Evolutionary conservation across 1,140 invertebrate genomes (phyloP).

Genomic region (Lordiphosa stackelbergi): DNA sequence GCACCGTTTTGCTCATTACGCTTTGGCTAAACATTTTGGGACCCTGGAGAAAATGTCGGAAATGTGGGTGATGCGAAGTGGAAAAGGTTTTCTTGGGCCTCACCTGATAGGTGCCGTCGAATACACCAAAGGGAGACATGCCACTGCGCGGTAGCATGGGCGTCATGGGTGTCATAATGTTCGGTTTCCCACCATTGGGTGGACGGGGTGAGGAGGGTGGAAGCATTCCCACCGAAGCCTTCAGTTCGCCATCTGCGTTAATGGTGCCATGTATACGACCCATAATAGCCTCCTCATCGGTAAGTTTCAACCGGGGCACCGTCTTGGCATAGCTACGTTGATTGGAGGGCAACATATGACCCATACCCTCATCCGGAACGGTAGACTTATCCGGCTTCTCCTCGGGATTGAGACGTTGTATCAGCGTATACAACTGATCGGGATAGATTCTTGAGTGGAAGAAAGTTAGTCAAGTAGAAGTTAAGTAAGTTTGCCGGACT

Average conservation of each 20-base stretch:
- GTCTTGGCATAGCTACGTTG: constrained; percentile 23
- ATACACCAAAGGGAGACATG: constrained; percentile 61
- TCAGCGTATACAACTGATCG: constrained; percentile 68
- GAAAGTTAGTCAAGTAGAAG: background rate
- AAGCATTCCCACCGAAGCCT: constrained; percentile 5
- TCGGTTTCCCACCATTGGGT: constrained; percentile 44
- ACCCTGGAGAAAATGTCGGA: constrained; percentile 28
- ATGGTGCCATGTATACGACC: constrained; percentile 73
- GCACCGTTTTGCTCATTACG: constrained; percentile 72
- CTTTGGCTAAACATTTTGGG: constrained; percentile 77
- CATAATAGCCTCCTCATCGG: constrained; percentile 74
- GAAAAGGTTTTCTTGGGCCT: background rate
- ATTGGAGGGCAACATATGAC: constrained; percentile 58
- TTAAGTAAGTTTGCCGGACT: constrained; percentile 2
- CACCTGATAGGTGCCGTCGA: constrained; percentile 71
- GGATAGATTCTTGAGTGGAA: constrained; percentile 59
- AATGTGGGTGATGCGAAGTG: too few relatives aligned
- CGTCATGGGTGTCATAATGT: constrained; percentile 71
- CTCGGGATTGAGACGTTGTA: constrained; percentile 66
- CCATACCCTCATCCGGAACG: constrained; percentile 8
- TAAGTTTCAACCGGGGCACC: constrained; percentile 31
- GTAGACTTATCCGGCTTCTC: constrained; percentile 14
- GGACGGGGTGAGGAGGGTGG: constrained; percentile 26
- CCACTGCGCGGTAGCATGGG: constrained; percentile 56
- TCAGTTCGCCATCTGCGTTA: constrained; percentile 35